Conservation (phyloP, 2,888 invertebrate species). For the Parnassius apollo region DNA sequence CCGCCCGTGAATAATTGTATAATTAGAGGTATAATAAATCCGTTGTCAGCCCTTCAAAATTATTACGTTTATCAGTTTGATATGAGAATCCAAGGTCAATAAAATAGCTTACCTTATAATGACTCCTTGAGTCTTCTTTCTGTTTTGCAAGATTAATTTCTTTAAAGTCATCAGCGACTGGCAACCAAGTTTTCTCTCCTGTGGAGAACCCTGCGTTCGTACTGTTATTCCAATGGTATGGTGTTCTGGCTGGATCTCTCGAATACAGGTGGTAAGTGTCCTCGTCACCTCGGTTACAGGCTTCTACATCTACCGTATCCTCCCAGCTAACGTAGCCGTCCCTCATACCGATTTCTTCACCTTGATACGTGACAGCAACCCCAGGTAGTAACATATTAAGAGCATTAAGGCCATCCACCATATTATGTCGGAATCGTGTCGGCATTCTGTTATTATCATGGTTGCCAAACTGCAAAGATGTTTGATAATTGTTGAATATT, state of each 20-base stretch:
- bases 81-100: too few relatives aligned
- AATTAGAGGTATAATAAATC: too few relatives aligned
- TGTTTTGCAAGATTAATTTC: slow-evolving; percentile 81
- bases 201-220: slow-evolving; percentile 83
- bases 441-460: slow-evolving; percentile 85
- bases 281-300: slow-evolving; percentile 75
- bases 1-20: too few relatives aligned
- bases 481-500: background rate
- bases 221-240: slow-evolving; percentile 83
- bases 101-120: slow-evolving; percentile 61
- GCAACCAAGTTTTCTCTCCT: slow-evolving; percentile 82
- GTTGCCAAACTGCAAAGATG: slow-evolving; percentile 81
- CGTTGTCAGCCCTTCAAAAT: too few relatives aligned
- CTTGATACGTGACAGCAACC: slow-evolving; percentile 90
- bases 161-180: slow-evolving; percentile 82
- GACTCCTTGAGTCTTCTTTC: slow-evolving; percentile 69
- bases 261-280: slow-evolving; percentile 75
- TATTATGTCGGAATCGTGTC: slow-evolving; percentile 82
- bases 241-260: slow-evolving; percentile 84
- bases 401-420: slow-evolving; percentile 86
- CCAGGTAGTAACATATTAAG: slow-evolving; percentile 88
- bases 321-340: slow-evolving; percentile 81
- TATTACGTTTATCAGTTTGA: too few relatives aligned
- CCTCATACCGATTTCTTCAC: slow-evolving; percentile 89
- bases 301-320: slow-evolving; percentile 81